Evolutionary conservation across 2,113 vertebrate species (phyloP), one percentile per base, ranked within the genome.

Genomic region (Orientallactaga bullata): DNA sequence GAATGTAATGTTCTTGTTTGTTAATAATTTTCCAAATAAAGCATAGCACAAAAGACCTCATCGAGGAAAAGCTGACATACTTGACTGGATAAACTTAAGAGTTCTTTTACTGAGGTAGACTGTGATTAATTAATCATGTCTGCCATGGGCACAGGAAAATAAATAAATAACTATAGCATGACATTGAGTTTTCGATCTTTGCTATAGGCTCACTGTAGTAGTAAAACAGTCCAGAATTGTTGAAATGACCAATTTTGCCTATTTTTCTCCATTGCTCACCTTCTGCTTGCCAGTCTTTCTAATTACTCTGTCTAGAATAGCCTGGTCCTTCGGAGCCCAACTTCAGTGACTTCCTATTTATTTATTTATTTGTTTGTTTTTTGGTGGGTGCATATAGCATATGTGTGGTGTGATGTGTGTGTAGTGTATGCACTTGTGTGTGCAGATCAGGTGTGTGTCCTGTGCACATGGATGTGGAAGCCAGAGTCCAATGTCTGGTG

Each of bases 21-120:
- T 73, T 37, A 69, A 4, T 47, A 4, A 55, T 80, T 84, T 95
- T 85, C 61, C 68, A 74, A 91, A 80, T 30, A 79, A 91, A 88
- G 51, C 20, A 42, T 39, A 82, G 37, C 20, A 69, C 39, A 35
- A 61, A 84, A 91, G 47, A 61, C 60, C 18, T 18, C 7, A 9
- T 32, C 61, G 72, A 80, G 26, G 65, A 55, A 88, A 85, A 76
- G 23, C 18, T 39, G 21, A 79, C 20, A 55, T 23, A 88, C 51
- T 69, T 74, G 47, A 61, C 51, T 15, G 3, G 15, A 32, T 30
- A 85, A 74, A 68, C 83, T 30, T 72, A 42, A 78, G 63, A 69
- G 9, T 32, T 69, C 66, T 10, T 13, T 11, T 32, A 13, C 30
- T 55, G 2, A 23, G 28, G 30, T 13, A 13, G 15, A 39, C 72